phyloP scores from a whole-genome alignment of 2,888 invertebrate species.

The Synanthedon andrenaeformis region DNA sequence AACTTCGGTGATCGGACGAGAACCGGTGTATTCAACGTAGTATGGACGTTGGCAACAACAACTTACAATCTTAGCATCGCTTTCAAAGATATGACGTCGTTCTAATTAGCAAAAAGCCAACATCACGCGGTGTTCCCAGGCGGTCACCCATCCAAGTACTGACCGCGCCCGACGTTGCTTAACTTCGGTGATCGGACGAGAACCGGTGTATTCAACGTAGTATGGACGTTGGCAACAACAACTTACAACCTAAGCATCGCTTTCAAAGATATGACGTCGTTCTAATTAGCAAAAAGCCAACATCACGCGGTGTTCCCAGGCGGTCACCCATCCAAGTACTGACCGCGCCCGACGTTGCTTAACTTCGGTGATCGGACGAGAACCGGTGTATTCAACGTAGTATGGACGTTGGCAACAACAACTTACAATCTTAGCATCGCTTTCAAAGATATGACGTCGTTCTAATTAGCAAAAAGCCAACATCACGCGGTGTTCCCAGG shows the following conservation, averaged over 20 bases:
- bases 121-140: constrained; percentile 19
- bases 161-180: constrained; percentile 38
- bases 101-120: constrained; percentile 11
- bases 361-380: constrained; percentile 12
- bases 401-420: too few species aligned
- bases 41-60: too few species aligned
- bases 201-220: constrained; percentile 33
- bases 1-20: constrained; percentile 12
- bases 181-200: constrained; percentile 46
- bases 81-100: too few species aligned
- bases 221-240: constrained; percentile 13
- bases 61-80: too few species aligned
- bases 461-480: constrained; percentile 11
- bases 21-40: too few species aligned
- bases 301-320: constrained; percentile 18
- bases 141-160: constrained; percentile 12
- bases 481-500: constrained; percentile 19
- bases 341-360: constrained; percentile 37
- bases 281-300: constrained; percentile 13
- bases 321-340: constrained; percentile 29
- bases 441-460: too few species aligned
- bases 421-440: too few species aligned
- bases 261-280: not conserved
- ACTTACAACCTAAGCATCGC: not conserved
- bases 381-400: too few species aligned